Base-by-base conservation (phyloP, 2,113 vertebrate species). In the Phasianus colchicus region DNA sequence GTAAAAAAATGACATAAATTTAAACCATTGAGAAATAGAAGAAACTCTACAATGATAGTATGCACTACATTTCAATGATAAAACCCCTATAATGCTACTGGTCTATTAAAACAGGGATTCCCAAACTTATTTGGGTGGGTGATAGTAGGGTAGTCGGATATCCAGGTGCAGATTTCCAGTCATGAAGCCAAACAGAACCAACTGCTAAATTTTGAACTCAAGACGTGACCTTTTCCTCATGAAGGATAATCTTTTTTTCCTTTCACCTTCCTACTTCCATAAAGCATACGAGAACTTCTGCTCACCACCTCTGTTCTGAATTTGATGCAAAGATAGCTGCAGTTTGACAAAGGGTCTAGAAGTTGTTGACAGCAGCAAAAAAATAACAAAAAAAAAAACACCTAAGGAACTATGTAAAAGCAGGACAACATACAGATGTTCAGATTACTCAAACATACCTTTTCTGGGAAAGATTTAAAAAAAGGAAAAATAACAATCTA, bases 41-140 rank as follows among this genome's bases (percentile, higher is more conserved):
- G 42, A 25, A 34, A 5, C 40, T 58, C 76, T 1, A 36, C 20
- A 25, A 38, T 0, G 22, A 43, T 38, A 45, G 43, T 0, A 17
- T 5, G 36, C 40, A 10, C 69, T 27, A 57, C 50, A 9, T 10
- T 34, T 22, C 61, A 24, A 1, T 0, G 22, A 43, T 47, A 43
- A 30, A 30, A 57, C 7, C 2, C 21, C 50, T 48, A 7, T 54
- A 52, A 8, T 13, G 55, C 52, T 47, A 14, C 2, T 13, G 6
- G 29, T 5, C 19, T 16, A 43, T 9, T 25, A 57, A 29, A 30
- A 36, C 21, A 42, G 42, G 25, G 32, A 69, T 43, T 38, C 34
- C 73, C 65, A 57, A 3, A 57, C 1, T 4, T n/a, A 42, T 8
- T 20, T 27, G 60, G 18, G 21, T 36, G 22, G 55, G 4, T 25